Percentiles rank a stretch among this genome's conserved stretches.
phyloP scores from a whole-genome alignment of 1,140 invertebrate genomes.

The Drosophila lacteicornis region DNA sequence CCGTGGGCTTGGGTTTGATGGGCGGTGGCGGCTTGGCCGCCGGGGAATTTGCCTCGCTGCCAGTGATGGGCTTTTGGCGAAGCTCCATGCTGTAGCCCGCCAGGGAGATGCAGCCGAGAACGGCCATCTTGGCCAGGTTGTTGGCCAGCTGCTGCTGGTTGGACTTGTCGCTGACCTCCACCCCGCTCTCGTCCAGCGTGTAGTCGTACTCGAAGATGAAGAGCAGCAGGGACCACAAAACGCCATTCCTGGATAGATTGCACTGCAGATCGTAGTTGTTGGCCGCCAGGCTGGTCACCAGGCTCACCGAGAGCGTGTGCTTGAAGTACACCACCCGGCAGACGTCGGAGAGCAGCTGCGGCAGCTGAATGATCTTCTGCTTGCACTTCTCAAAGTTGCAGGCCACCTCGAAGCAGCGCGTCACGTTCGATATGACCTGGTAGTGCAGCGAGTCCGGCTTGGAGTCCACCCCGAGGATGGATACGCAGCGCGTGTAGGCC shows the following conservation, averaged over 20 bases:
- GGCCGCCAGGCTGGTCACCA: constrained; percentile 84
- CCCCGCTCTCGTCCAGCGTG: constrained; percentile 98
- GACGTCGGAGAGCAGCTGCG: constrained; percentile 94
- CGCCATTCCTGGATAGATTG: constrained; percentile 95
- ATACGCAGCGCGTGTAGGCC: constrained; percentile 96
- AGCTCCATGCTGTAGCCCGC: constrained; percentile 88
- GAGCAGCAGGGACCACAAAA: constrained; percentile 95
- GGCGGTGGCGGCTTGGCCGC: constrained; percentile 50
- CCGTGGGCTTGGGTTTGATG: constrained; percentile 62
- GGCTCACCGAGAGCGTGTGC: constrained; percentile 80
- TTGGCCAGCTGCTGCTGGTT: constrained; percentile 97
- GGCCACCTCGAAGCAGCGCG: constrained; percentile 96
- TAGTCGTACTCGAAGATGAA: constrained; percentile 98
- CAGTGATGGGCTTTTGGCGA: constrained; percentile 59
- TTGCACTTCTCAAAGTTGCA: constrained; percentile 97
- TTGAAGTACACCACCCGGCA: constrained; percentile 96
- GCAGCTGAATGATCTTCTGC: constrained; percentile 94
- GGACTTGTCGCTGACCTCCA: constrained; percentile 92
- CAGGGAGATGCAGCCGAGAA: constrained; percentile 93
- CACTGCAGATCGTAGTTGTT: constrained; percentile 92
- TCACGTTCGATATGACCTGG: constrained; percentile 96
- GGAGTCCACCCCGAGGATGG: constrained; percentile 92
- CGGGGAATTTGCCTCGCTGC: constrained; percentile 65
- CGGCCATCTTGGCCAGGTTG: constrained; percentile 93
- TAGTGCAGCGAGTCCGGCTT: constrained; percentile 93